phyloP scores from a whole-genome alignment of 2,113 vertebrate species.

The Engystomops pustulosus region DNA sequence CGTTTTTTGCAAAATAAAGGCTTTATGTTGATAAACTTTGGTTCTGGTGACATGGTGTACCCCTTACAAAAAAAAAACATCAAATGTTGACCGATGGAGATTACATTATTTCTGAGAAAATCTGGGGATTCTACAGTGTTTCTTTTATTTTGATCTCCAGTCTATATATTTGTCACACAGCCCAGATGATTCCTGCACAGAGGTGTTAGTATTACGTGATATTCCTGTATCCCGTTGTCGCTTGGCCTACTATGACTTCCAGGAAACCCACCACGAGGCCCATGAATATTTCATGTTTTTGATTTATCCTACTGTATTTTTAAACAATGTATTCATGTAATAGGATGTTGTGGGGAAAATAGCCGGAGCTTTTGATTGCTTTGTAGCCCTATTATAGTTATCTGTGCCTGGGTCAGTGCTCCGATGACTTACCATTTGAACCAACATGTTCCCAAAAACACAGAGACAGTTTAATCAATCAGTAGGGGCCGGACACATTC shows the following conservation, averaged over 20 bases:
- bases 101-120: too few relatives aligned
- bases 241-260: background rate
- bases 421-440: slow-evolving; percentile 43
- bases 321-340: slow-evolving; percentile 3
- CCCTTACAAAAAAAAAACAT: too few relatives aligned
- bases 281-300: slow-evolving; percentile 1
- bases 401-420: slow-evolving; percentile 30
- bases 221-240: background rate
- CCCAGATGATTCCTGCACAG: too few relatives aligned
- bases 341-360: background rate
- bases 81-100: too few relatives aligned
- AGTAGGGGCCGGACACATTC: slow-evolving; percentile 22
- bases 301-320: slow-evolving; percentile 17
- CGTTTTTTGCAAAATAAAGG: too few relatives aligned
- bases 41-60: too few relatives aligned
- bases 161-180: background rate
- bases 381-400: slow-evolving; percentile 37
- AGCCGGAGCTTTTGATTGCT: background rate
- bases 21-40: too few relatives aligned
- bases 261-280: background rate
- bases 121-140: too few relatives aligned
- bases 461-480: slow-evolving; percentile 55
- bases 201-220: background rate
- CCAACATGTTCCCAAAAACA: slow-evolving; percentile 43
- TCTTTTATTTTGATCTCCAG: too few relatives aligned